Percentiles rank a stretch among this genome's conserved stretches.
Evolutionary conservation across 1,140 invertebrate genomes (phyloP).

Genomic region (Heliconius hewitsoni): DNA sequence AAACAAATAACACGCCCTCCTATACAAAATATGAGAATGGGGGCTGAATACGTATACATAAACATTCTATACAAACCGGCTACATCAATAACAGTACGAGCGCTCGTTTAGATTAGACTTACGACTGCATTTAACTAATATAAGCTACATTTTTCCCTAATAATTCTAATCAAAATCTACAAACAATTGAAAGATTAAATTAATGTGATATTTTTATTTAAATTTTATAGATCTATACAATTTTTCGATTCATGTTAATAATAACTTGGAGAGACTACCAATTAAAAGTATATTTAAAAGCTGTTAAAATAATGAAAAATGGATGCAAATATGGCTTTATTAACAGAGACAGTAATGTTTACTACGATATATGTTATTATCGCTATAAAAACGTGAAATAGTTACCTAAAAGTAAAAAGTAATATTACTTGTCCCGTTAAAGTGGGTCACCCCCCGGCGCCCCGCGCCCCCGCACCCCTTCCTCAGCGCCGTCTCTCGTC

Average conservation of each 20-base stretch:
- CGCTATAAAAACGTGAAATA: conserved; percentile 77
- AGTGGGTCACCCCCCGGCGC: conserved; percentile 74
- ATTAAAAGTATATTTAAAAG: not conserved
- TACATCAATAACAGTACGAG: conserved; percentile 57
- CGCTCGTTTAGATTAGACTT: conserved; percentile 61
- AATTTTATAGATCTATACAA: not conserved
- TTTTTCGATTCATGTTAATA: not conserved
- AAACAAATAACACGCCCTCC: conserved; percentile 63
- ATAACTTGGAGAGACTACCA: not conserved
- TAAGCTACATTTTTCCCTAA: conserved; percentile 23
- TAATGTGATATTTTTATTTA: not conserved
- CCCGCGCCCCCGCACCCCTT: conserved; percentile 43
- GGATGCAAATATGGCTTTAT: not conserved
- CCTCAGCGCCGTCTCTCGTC: conserved; percentile 59
- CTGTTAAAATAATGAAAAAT: not conserved
- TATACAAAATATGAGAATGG: conserved; percentile 62
- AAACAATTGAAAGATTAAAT: not conserved
- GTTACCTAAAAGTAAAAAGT: conserved; percentile 81
- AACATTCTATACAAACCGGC: conserved; percentile 56
- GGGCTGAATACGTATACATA: conserved; percentile 53
- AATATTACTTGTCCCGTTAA: conserved; percentile 81
- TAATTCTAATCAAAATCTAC: not conserved
- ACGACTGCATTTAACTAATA: conserved; percentile 54
- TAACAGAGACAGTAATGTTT: conserved; percentile 20
- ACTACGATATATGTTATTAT: conserved; percentile 66